phyloP scores from a whole-genome alignment of 2,888 invertebrate species.

The Ichneumon xanthorius region DNA sequence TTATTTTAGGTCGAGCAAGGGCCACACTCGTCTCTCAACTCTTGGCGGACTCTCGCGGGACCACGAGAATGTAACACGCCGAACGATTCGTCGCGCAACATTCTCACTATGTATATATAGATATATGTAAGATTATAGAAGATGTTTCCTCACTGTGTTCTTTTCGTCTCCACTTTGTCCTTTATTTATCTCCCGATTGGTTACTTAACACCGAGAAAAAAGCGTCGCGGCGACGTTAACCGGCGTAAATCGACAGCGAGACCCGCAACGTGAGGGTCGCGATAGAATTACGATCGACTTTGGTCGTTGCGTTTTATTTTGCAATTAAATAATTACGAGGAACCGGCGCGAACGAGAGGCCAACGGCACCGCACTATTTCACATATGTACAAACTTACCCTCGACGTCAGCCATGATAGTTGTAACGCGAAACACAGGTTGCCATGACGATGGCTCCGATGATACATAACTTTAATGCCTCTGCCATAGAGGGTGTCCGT shows the following conservation, averaged over 20 bases:
- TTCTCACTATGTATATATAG: conserved; percentile 26
- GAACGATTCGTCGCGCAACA: conserved; percentile 4
- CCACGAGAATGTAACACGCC: background rate
- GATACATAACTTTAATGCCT: conserved; percentile 26
- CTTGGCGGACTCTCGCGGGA: conserved; percentile 1
- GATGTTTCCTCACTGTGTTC: conserved; percentile 39
- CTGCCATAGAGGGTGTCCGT: conserved; percentile 28
- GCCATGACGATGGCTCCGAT: conserved; percentile 74
- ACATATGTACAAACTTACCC: conserved; percentile 79
- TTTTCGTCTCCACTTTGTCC: background rate
- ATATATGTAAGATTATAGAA: conserved; percentile 33
- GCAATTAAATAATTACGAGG: conserved; percentile 18
- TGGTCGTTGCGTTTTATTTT: conserved; percentile 14
- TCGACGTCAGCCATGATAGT: conserved; percentile 82
- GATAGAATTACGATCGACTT: background rate
- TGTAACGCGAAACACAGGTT: conserved; percentile 76
- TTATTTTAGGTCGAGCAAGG: conserved; percentile 61
- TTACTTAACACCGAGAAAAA: conserved; percentile 35
- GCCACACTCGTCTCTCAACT: conserved; percentile 32
- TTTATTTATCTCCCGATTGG: conserved; percentile 17
- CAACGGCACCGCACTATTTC: conserved; percentile 66
- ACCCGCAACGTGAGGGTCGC: background rate
- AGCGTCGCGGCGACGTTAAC: conserved; percentile 64
- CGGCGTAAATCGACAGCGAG: conserved; percentile 7
- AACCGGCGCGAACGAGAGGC: conserved; percentile 41